Evolutionary conservation across 1,140 invertebrate genomes (phyloP).

Genomic region (Aphelinus certus): DNA sequence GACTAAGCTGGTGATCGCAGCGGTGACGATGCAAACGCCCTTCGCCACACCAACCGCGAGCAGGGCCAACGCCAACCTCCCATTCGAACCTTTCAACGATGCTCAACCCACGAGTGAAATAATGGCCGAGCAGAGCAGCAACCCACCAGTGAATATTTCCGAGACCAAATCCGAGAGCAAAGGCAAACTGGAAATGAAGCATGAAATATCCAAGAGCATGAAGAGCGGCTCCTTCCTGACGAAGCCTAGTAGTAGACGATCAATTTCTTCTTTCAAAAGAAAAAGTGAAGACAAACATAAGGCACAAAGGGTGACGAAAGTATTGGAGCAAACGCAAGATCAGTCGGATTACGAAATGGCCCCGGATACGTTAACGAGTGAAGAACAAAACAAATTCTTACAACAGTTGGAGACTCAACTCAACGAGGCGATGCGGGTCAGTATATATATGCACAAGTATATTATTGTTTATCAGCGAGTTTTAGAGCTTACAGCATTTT

Average conservation of each 20-base stretch:
- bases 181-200: neutral
- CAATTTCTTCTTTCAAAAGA: neutral
- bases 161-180: neutral
- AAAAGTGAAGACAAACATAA: neutral
- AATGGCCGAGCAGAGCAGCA: neutral
- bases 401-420: too few relatives aligned
- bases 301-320: neutral
- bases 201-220: neutral
- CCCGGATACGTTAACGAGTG: too few relatives aligned
- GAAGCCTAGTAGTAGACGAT: too few relatives aligned
- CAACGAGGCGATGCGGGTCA: too few relatives aligned
- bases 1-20: slow-evolving; percentile 38
- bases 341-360: neutral
- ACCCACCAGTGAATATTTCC: neutral
- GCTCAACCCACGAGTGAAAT: too few relatives aligned
- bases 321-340: slow-evolving; percentile 5
- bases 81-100: neutral
- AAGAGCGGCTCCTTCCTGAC: neutral
- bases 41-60: slow-evolving; percentile 47
- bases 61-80: neutral
- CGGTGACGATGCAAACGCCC: slow-evolving; percentile 49
- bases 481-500: too few relatives aligned
- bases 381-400: too few relatives aligned
- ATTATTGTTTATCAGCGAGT: too few relatives aligned
- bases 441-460: too few relatives aligned